Evolutionary conservation across 2,888 invertebrate genomes (phyloP), one percentile per base, ranked within the genome.

Genomic region (Steromphala cineraria): DNA sequence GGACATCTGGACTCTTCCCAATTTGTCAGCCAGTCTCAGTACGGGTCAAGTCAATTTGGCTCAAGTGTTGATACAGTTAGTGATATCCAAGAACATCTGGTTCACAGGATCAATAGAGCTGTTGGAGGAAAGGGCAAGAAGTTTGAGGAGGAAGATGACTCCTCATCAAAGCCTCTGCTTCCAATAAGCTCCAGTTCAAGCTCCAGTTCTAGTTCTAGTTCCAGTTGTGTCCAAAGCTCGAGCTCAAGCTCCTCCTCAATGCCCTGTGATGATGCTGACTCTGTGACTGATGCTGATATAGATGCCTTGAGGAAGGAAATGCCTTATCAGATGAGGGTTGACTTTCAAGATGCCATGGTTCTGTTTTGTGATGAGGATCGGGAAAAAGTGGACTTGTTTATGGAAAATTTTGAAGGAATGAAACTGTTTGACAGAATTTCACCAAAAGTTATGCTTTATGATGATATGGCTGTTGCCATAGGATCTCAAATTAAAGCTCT

Each of bases 281-380:
- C 62, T 36, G 52, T 75, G 36, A 21, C 8, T 15, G 67, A 75
- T 17, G 56, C 7, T 19, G 79, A 81, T 5, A 83, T 83, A n/a
- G 40, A 78, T 0, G 5, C 83, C 31, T 80, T 80, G 71, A 78
- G 13, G 62, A 78, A 86, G 7, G 46, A 79, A 55, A 84, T 89
- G 80, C 88, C 89, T 0, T 75, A 80, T 15, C 78, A 87, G 2
- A 52, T 89, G 5, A 85, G 83, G 81, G 78, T 84, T 52, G 86
- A 83, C 7, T 87, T 85, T 71, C 86, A 86, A 81, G 91, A 91
- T 83, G 86, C 84, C 13, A 82, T 90, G 80, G 84, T 91, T 24
- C 78, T 91, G 7, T 89, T 89, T 80, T 77, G 85, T 75, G 89
- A 90, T 15, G 80, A 83, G 2, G 89, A 90, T 79, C 24, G 81